Conservation (phyloP, 2,888 invertebrate genomes). For the Plemyria rubiginata region DNA sequence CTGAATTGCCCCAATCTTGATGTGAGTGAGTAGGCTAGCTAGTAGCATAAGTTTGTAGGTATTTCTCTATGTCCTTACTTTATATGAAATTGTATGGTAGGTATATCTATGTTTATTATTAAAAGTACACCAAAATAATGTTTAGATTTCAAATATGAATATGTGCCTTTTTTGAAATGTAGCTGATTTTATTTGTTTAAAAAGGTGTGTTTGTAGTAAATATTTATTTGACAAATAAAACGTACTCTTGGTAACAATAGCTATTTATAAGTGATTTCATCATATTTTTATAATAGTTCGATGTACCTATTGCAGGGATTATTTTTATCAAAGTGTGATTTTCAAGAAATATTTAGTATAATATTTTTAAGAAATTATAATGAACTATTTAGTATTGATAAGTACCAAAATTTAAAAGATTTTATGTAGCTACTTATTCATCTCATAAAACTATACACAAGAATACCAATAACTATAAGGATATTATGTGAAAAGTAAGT, state of each 20-base stretch:
- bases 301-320: neutral
- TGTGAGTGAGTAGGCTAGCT: conserved; percentile 3
- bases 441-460: neutral
- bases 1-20: conserved; percentile 11
- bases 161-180: conserved; percentile 72
- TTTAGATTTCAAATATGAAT: conserved; percentile 53
- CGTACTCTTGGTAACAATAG: neutral
- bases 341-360: conserved; percentile 11
- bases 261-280: neutral
- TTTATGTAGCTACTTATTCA: neutral
- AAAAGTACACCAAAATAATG: conserved; percentile 34
- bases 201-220: neutral
- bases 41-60: neutral
- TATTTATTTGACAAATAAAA: neutral
- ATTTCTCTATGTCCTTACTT: conserved; percentile 1
- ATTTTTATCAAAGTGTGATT: conserved; percentile 17
- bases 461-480: neutral
- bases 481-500: neutral
- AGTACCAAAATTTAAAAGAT: conserved; percentile 1
- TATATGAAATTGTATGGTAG: conserved; percentile 1
- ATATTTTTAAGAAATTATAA: conserved; percentile 11
- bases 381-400: conserved; percentile 5
- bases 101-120: conserved; percentile 7
- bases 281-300: conserved; percentile 8
- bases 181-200: conserved; percentile 21